Evolutionary conservation across 2,797 vertebrate genomes (phyloP), one percentile per base, ranked within the genome.

Genomic region (Cichlasoma orientale): DNA sequence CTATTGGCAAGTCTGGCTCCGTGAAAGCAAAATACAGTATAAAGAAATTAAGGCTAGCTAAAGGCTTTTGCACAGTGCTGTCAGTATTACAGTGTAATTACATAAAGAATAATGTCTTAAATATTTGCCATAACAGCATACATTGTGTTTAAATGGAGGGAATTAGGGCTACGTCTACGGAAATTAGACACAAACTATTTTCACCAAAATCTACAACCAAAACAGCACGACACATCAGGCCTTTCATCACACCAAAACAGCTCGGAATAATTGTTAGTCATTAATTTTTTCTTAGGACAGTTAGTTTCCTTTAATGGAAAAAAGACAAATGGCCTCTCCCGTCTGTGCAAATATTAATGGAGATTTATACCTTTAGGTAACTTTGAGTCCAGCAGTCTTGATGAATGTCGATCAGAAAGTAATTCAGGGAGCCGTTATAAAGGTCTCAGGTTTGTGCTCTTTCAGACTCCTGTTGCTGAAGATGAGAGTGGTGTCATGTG

Each of bases 401-500:
- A 89, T 85, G 84, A 75, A 85, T 88, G 76, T 31, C 72, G 74
- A 74, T 59, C 82, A 77, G 75, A 80, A 69, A 78, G 79, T 59
- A 41, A 79, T 72, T 73, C 29, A 76, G 71, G 36, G 71, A 66
- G 56, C 70, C 2, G 36, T 75, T 63, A 3, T 19, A 13, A 77
- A 77, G 78, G 82, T 86, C 73, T 83, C 77, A 87, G 88, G 84
- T 82, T 82, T 86, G 78, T 83, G 82, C 82, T 88, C 81, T 71
- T 78, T 75, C 73, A 88, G 82, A 78, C 83, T 85, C 55, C 71
- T 82, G 88, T 89, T 77, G 61, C 59, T 70, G 80, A 61, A 83
- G 86, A 91, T 73, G 84, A 89, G 86, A 88, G 72, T 53, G 89
- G 88, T 76, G 85, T 90, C 93, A 89, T 80, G 90, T 52, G 52